Evolutionary conservation across 2,113 vertebrate species (phyloP).

Genomic region (Grantiella picta): DNA sequence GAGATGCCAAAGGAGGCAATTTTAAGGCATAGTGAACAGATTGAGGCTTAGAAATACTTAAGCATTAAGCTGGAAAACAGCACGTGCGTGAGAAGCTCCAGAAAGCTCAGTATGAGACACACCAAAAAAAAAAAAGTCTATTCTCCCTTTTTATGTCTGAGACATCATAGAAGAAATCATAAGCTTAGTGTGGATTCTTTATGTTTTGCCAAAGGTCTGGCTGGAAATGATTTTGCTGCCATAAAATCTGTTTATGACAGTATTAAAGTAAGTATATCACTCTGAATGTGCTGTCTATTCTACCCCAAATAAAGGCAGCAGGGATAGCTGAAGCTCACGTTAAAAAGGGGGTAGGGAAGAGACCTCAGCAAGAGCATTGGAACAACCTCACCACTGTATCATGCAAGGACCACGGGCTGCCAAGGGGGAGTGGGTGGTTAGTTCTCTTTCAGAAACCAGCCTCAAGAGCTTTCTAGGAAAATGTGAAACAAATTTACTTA

Average conservation of each 20-base stretch:
- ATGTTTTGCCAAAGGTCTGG: constrained; percentile 43
- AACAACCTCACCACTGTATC: background rate
- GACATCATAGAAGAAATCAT: constrained; percentile 24
- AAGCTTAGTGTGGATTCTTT: constrained; percentile 38
- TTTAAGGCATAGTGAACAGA: background rate
- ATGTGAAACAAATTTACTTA: background rate
- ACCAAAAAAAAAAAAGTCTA: background rate
- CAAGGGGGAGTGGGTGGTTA: background rate
- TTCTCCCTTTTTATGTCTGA: constrained; percentile 21
- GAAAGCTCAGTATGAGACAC: background rate
- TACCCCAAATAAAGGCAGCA: background rate
- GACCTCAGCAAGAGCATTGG: background rate
- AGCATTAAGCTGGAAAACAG: background rate
- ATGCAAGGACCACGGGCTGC: background rate
- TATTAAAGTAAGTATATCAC: constrained; percentile 33
- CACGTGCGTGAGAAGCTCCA: background rate
- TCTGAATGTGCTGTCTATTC: background rate
- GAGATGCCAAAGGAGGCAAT: background rate
- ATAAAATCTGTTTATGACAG: constrained; percentile 52
- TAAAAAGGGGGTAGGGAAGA: background rate
- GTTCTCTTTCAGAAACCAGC: background rate
- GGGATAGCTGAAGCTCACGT: background rate
- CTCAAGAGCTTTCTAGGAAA: background rate
- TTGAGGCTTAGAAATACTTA: background rate
- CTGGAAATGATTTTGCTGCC: constrained; percentile 29